phyloP scores from a whole-genome alignment of 2,113 vertebrate species.

The Triplophysa dalaica region DNA sequence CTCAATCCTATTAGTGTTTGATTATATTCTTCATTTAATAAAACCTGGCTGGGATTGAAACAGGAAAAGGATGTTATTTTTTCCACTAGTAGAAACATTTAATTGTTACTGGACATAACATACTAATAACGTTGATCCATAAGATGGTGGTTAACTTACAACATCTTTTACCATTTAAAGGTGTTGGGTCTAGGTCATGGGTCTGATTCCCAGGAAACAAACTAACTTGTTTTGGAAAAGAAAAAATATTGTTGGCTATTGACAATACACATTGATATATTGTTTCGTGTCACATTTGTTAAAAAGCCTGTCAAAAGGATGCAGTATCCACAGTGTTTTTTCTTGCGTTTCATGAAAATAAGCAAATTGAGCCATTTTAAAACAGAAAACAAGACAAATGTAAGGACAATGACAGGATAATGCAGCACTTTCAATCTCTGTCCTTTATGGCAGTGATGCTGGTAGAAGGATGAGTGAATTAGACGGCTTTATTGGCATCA shows the following conservation, averaged over 20 bases:
- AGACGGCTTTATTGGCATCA: conserved; percentile 24
- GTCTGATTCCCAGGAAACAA: too few relatives aligned
- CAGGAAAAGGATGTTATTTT: not conserved
- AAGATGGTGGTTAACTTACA: too few relatives aligned
- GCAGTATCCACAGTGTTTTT: too few relatives aligned
- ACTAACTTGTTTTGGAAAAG: too few relatives aligned
- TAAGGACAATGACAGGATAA: conserved; percentile 6
- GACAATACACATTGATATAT: too few relatives aligned
- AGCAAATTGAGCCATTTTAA: not conserved
- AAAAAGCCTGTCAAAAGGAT: too few relatives aligned
- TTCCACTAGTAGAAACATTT: not conserved
- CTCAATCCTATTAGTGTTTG: conserved; percentile 17
- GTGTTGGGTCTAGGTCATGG: too few relatives aligned
- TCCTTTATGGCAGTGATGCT: conserved; percentile 8
- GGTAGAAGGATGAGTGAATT: conserved; percentile 23
- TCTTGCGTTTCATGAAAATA: not conserved
- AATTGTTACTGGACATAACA: not conserved
- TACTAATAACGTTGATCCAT: not conserved
- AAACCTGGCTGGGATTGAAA: not conserved
- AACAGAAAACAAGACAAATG: not conserved
- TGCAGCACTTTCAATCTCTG: conserved; percentile 8
- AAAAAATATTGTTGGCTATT: too few relatives aligned
- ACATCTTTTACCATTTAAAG: too few relatives aligned
- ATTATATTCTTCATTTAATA: conserved; percentile 23
- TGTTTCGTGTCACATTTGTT: too few relatives aligned